Percentiles rank a stretch among this genome's conserved stretches.
phyloP scores from a whole-genome alignment of 53 echinoderm and acorn worm genomes.

The Echinarachnius parma region DNA sequence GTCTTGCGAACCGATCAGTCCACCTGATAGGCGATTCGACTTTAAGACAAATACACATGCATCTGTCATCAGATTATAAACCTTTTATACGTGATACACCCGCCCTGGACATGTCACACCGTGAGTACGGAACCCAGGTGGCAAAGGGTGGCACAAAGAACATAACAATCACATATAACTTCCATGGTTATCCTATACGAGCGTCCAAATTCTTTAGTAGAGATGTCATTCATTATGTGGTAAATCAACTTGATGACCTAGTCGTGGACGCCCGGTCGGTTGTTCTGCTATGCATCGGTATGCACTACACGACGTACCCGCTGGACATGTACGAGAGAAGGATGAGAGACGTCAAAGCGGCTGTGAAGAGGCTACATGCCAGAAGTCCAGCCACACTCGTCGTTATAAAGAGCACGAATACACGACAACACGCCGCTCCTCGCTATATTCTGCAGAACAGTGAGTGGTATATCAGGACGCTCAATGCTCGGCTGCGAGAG shows the following conservation, averaged over 20 bases:
- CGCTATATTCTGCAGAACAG: conserved; percentile 29
- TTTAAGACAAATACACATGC: conserved; percentile 45
- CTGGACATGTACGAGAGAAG: conserved; percentile 35
- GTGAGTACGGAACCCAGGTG: conserved; percentile 19
- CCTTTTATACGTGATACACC: too few relatives aligned
- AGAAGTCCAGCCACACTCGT: conserved; percentile 50
- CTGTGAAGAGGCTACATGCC: conserved; percentile 42
- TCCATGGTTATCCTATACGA: conserved; percentile 48
- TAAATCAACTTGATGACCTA: conserved; percentile 47
- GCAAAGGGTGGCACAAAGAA: conserved; percentile 17
- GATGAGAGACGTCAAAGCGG: conserved; percentile 45
- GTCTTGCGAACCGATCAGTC: conserved; percentile 44
- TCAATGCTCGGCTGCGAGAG: conserved; percentile 50
- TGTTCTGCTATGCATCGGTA: conserved; percentile 44
- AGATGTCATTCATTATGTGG: conserved; percentile 33
- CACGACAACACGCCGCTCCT: conserved; percentile 25
- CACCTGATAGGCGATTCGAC: conserved; percentile 62
- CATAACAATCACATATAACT: conserved; percentile 31
- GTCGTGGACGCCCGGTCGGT: conserved; percentile 27
- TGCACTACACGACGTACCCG: conserved; percentile 49
- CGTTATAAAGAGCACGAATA: conserved; percentile 58
- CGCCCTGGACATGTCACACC: too few relatives aligned
- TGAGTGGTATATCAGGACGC: conserved; percentile 38
- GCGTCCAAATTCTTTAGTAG: conserved; percentile 15
- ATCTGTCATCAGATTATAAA: conserved; percentile 11